A percentile compares a stretch with the other conserved stretches of the same genome.
Conservation (phyloP, 2,797 vertebrate genomes). For the Megaceryle alcyon region DNA sequence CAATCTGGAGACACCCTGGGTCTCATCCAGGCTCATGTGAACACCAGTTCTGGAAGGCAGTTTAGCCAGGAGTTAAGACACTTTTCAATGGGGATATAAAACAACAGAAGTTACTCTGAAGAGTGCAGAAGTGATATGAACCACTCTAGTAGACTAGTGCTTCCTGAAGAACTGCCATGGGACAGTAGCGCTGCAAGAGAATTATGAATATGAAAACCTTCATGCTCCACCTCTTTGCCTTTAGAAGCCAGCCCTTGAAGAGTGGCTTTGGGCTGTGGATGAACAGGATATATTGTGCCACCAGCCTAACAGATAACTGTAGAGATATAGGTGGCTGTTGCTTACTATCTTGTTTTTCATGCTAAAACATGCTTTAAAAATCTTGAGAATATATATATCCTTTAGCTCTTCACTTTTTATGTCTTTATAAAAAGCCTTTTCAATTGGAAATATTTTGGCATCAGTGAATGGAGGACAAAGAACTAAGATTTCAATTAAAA, state of each 20-base stretch:
- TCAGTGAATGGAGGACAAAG: background rate
- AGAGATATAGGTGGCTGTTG: background rate
- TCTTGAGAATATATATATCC: background rate
- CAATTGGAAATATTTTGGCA: slow-evolving; percentile 7
- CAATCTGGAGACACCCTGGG: background rate
- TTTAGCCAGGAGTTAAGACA: background rate
- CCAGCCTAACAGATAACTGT: background rate
- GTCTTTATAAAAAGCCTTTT: background rate
- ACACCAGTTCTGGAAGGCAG: background rate
- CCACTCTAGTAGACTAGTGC: background rate
- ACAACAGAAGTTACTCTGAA: background rate
- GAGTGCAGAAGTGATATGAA: background rate
- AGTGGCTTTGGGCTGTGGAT: background rate
- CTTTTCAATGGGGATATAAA: background rate
- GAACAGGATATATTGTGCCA: background rate
- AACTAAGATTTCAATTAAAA: slow-evolving; percentile 47
- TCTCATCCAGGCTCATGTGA: background rate
- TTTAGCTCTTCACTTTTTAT: background rate
- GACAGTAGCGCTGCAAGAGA: background rate
- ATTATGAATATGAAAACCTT: background rate
- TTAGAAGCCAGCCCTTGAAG: background rate
- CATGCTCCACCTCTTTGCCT: background rate
- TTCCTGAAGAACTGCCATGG: background rate
- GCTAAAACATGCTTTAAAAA: background rate
- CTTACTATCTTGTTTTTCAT: background rate